A percentile compares a stretch with the other conserved stretches of the same genome.
phyloP scores from a whole-genome alignment of 2,797 vertebrate genomes.

The Alcedo atthis region DNA sequence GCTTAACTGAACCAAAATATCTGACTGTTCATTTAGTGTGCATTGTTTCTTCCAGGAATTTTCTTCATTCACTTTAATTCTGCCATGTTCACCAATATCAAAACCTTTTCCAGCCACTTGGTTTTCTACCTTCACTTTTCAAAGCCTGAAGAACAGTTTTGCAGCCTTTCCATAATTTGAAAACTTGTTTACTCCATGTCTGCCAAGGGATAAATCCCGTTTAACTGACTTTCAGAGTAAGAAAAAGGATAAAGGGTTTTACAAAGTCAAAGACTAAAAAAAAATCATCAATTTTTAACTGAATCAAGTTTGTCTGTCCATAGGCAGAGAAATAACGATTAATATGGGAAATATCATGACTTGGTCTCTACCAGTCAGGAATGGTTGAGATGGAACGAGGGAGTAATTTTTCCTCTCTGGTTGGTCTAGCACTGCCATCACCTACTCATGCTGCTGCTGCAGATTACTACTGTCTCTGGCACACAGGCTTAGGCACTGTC shows the following conservation, averaged over 20 bases:
- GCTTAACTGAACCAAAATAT: conserved; percentile 44
- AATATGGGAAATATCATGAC: neutral
- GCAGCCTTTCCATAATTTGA: neutral
- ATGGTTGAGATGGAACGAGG: rapidly evolving
- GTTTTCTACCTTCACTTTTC: neutral
- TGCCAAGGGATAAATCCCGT: neutral
- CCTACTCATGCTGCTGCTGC: neutral
- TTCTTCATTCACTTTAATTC: conserved; percentile 34
- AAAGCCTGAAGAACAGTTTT: neutral
- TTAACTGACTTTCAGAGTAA: neutral
- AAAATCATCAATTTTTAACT: neutral
- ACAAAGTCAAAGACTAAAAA: neutral
- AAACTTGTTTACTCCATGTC: neutral
- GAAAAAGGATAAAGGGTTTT: neutral
- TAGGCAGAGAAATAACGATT: neutral
- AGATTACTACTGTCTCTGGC: neutral
- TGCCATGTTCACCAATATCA: neutral
- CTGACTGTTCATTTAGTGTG: neutral
- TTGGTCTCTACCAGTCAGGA: neutral
- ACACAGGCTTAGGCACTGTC: neutral
- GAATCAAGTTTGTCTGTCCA: neutral
- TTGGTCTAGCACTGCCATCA: neutral
- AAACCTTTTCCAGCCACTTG: neutral
- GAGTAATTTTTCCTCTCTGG: neutral
- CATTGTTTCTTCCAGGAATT: conserved; percentile 5